Base-by-base conservation (phyloP, 2,113 vertebrate species). In the Dicaeum eximium region DNA sequence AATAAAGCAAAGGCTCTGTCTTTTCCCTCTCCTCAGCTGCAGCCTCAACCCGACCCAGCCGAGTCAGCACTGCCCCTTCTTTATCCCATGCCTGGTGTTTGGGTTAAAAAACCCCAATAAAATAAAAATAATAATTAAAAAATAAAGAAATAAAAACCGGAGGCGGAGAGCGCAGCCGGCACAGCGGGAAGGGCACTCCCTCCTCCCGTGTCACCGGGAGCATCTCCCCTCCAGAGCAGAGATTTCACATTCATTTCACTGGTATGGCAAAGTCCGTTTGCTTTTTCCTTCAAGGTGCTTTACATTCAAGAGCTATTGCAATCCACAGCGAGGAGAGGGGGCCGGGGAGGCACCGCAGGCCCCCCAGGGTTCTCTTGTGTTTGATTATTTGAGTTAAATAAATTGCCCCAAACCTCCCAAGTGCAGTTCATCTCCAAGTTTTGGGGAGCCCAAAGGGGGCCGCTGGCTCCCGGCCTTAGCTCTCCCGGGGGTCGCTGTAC, bases 401-500 rank as follows among this genome's bases (percentile, higher is more conserved):
- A 88, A 80, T 19, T 51, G 80, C 90, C 92, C 88, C 67, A 65
- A 89, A 80, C 13, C 87, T 92, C 40, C 37, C 72, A 84, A 80
- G 92, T 73, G 94, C 24, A 72, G 90, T 81, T 88, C 3, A 0
- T 70, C 81, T 89, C 69, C 89, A 33, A 10, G 42, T 45, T 27
- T 50, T 28, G 58, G 80, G 85, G 88, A 33, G 15, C 54, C 27
- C 9, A 2, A 28, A 67, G 61, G n/a, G 44, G 65, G 72, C 57
- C 1, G 13, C 65, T 1, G 18, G 56, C 65, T 88, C 33, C 77
- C 2, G 12, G 77, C 83, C 93, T 96, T 98, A 99, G 96, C 98
- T 98, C 95, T 98, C 98, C 45, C 98, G 98, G 54, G 98, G 98
- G 96, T 98, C 98, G 15, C 98, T 98, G 97, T 98, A 98, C 95